phyloP scores from a whole-genome alignment of 2,888 invertebrate species.

The Oscheius myriophilus region DNA sequence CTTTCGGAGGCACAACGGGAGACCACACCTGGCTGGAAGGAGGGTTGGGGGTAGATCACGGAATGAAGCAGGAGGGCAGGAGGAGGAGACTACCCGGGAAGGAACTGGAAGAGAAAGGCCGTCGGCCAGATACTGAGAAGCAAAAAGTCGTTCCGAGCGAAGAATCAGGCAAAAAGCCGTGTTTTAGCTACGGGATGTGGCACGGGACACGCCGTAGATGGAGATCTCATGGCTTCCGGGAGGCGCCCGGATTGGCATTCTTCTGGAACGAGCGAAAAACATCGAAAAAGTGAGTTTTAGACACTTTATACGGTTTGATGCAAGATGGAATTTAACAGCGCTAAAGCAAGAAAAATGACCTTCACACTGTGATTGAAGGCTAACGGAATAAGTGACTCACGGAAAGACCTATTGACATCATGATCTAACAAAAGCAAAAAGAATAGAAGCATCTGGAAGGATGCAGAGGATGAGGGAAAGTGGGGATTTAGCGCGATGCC shows the following conservation, averaged over 20 bases:
- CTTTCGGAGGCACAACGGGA: constrained; percentile 18
- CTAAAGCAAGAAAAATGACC: too few species aligned
- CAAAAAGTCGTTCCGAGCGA: constrained; percentile 26
- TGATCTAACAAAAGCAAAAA: too few species aligned
- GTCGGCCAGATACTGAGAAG: constrained; percentile 9
- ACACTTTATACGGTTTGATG: too few species aligned
- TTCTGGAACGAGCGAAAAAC: too few species aligned
- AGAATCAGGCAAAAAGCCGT: constrained; percentile 14
- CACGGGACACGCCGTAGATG: constrained; percentile 13
- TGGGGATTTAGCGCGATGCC: constrained; percentile 2
- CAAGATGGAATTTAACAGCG: too few species aligned
- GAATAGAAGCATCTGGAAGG: too few species aligned
- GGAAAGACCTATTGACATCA: too few species aligned
- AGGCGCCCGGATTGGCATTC: neutral
- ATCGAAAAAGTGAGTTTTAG: too few species aligned
- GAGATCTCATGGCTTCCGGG: neutral
- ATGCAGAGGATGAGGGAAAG: neutral
- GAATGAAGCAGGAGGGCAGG: neutral
- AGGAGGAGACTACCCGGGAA: constrained; percentile 19
- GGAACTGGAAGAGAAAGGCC: constrained; percentile 28
- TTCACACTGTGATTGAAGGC: too few species aligned
- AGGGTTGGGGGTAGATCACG: neutral
- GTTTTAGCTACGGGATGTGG: constrained; percentile 14
- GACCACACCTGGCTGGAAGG: neutral
- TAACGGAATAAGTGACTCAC: too few species aligned